Evolutionary conservation across 1,140 invertebrate genomes (phyloP), one percentile per base, ranked within the genome.

Genomic region (Caerostris extrusa): DNA sequence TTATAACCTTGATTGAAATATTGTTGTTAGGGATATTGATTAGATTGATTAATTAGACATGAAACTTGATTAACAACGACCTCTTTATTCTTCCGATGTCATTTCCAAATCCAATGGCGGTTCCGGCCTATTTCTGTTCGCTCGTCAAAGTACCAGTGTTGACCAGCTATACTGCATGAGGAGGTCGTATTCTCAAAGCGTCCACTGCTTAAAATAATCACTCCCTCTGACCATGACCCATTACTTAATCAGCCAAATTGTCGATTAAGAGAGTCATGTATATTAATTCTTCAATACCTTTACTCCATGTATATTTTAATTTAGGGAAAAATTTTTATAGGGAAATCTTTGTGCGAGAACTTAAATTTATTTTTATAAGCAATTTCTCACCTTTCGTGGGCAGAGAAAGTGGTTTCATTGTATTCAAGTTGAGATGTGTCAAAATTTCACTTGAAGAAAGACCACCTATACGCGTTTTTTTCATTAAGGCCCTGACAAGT

Each of bases 181-280:
- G 57, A 87, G 85, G 85, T 64, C 85, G 85, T n/a, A 58, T 61
- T 61, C 85, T 61, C 85, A 56, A 19, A 57, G n/a, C 57, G 71
- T 58, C 56, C 10, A 19, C 71, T 90, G 90, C 55, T 55, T 67
- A 64, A 60, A 34, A 34, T 34, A 69, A 61, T 92, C 90, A 83
- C 90, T 85, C 90, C 90, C 90, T 55, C 14, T n/a, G 82, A 85
- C 90, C 90, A 85, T 92, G 90, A 85, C 77, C 90, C 90, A 58
- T 91, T 81, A 91, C 89, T 82, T 81, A 91, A 91, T 67, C 90
- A 61, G 71, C 90, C 67, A 88, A 88, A 90, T 90, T 77, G 67
- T 50, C 71, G 56, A 81, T 91, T 83, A 64, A 92, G 57, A 67
- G 81, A 92, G 90, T 92, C 90, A 92, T 92, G 90, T 81, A n/a